Base-by-base conservation (phyloP, 2,113 vertebrate species). In the Pica pica region DNA sequence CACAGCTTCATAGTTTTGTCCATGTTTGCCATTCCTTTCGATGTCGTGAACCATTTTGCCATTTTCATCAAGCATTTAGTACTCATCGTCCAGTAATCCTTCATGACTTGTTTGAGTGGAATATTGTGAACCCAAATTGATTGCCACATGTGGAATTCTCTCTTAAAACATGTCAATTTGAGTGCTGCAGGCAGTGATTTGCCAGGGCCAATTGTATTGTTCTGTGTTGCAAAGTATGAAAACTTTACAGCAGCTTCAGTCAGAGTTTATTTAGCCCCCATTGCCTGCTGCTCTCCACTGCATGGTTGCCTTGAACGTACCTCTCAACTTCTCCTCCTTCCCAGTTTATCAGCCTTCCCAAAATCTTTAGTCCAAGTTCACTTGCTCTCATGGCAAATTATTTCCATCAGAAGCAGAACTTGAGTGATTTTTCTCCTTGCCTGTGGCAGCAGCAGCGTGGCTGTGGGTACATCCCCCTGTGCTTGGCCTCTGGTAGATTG, bases 181-280 rank as follows among this genome's bases (percentile, higher is more conserved):
- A 84, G 17, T 70, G 71, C 79, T 89, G 81, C 57, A 93, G 59
- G 24, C 82, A 94, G 57, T 75, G 64, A 89, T 61, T 89, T 77
- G 30, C 53, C 65, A 95, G 95, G 60, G 74, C n/a, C 19, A 26
- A n/a, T 86, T 97, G 55, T 77, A 63, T 84, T 97, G 83, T 93
- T 87, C 57, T 81, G 87, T 97, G 97, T 98, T 98, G 97, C 98
- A 98, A 98, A 98, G 97, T 98, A 97, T 98, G 97, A 98, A 98
- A 97, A 94, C 95, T 97, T 91, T 46, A 73, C 56, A 87, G 52
- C 90, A 83, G 65, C 78, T 91, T 92, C 31, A 27, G 47, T 93
- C 49, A 86, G 87, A 50, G 73, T 92, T 94, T 35, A 84, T 79
- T 93, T 89, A 96, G 89, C 77, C 85, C 91, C 89, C 4, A 1